Evolutionary conservation across 2,113 vertebrate species (phyloP).

Genomic region (Crypturellus undulatus): DNA sequence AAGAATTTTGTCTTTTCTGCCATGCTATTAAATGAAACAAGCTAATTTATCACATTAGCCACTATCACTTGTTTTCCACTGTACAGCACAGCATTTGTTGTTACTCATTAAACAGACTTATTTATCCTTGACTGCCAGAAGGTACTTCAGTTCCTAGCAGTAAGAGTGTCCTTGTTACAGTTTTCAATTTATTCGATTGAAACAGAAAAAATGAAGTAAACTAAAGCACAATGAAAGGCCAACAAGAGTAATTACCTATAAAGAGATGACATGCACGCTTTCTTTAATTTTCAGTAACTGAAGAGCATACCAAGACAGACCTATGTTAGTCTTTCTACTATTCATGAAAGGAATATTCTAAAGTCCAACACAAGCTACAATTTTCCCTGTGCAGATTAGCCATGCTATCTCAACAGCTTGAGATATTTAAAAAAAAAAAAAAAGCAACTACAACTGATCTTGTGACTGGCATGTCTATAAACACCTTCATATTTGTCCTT

Average conservation of each 20-base stretch:
- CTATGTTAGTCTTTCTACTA: not conserved
- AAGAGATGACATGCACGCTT: not conserved
- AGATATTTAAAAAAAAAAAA: not conserved
- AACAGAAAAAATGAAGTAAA: not conserved
- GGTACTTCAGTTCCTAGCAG: not conserved
- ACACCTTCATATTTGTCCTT: not conserved
- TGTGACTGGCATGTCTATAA: not conserved
- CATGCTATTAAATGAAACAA: not conserved
- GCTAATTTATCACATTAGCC: fast-evolving
- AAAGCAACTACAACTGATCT: not conserved
- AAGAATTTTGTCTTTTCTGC: not conserved
- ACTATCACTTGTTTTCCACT: not conserved
- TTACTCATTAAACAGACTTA: not conserved
- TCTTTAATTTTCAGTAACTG: not conserved
- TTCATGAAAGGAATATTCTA: not conserved
- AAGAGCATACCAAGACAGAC: fast-evolving
- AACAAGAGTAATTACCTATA: not conserved
- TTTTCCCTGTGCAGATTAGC: not conserved
- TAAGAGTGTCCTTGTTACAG: not conserved
- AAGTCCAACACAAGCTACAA: not conserved
- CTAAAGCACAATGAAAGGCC: not conserved
- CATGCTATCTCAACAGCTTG: not conserved
- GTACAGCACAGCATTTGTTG: not conserved
- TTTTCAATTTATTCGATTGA: not conserved
- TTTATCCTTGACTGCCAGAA: not conserved